Evolutionary conservation across 2,797 vertebrate genomes (phyloP).

Genomic region (Mareca penelope): DNA sequence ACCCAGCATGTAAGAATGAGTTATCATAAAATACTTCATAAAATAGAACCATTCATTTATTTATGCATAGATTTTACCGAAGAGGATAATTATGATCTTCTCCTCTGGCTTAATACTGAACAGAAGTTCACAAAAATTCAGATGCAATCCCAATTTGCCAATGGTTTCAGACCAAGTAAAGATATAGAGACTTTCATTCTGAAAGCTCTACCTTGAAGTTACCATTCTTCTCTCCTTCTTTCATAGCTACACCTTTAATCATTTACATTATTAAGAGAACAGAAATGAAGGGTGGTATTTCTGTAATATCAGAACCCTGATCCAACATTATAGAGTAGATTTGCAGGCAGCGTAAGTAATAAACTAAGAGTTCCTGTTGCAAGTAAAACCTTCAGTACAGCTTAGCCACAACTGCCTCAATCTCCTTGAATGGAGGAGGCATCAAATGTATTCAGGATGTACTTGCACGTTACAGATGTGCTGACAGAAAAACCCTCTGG

Average conservation of each 20-base stretch:
- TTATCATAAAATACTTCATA: neutral
- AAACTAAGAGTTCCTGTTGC: neutral
- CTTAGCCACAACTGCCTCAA: neutral
- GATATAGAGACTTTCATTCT: neutral
- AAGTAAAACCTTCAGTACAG: neutral
- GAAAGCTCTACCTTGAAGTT: neutral
- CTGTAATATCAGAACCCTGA: neutral
- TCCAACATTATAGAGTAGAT: neutral
- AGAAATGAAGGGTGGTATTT: neutral
- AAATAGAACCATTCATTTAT: neutral
- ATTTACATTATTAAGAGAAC: neutral
- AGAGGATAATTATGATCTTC: neutral
- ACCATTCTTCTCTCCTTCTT: neutral
- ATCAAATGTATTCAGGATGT: neutral
- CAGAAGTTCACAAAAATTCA: neutral
- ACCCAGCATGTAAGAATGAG: neutral
- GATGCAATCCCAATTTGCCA: neutral
- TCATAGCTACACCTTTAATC: neutral
- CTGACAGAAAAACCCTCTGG: neutral
- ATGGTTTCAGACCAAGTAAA: neutral
- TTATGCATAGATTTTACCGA: neutral
- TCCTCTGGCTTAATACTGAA: neutral
- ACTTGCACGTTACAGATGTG: neutral
- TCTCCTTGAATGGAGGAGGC: neutral
- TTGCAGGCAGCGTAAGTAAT: neutral